These are phyloP conservation scores for Corythoichthys intestinalis DNA, from an alignment of 2,113 vertebrate species.

Conservation along the genomic window DNA sequence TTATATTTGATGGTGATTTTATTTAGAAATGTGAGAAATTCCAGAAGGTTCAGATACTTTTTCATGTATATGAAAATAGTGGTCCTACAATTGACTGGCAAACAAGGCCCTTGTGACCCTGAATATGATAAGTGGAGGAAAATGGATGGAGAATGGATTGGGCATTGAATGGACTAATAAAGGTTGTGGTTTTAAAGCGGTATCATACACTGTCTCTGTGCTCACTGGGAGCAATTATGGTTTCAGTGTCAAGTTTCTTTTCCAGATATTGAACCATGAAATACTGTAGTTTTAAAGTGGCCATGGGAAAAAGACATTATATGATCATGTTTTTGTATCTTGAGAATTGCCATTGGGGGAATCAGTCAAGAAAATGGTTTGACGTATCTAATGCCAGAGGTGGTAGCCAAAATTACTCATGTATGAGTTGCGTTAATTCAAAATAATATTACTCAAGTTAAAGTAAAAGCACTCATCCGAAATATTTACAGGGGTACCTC, in stretches of 20 bases:
- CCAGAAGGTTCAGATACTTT: no score
- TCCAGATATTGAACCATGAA: not conserved
- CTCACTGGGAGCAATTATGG: not conserved
- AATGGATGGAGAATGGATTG: not conserved
- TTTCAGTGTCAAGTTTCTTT: constrained; percentile 1
- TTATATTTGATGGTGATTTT: no score
- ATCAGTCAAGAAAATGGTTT: not conserved
- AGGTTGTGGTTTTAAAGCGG: constrained; percentile 2
- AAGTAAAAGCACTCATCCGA: no score
- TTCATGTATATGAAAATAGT: not conserved
- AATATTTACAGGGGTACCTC: no score
- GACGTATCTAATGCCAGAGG: no score
- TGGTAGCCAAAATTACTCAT: no score
- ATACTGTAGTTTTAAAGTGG: not conserved
- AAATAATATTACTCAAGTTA: no score
- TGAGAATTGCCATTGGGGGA: not conserved
- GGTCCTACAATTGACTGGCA: not conserved
- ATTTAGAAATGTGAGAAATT: no score
- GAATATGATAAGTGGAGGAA: not conserved
- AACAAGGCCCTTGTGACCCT: not conserved
- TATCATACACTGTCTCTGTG: not conserved
- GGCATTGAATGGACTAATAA: constrained; percentile 1
- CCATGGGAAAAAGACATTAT: not conserved
- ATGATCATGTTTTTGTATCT: not conserved
- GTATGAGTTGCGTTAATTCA: no score